These are phyloP conservation scores for Drosophila colorata DNA, from an alignment of 2,888 invertebrate genomes.

Conservation along the genomic window DNA sequence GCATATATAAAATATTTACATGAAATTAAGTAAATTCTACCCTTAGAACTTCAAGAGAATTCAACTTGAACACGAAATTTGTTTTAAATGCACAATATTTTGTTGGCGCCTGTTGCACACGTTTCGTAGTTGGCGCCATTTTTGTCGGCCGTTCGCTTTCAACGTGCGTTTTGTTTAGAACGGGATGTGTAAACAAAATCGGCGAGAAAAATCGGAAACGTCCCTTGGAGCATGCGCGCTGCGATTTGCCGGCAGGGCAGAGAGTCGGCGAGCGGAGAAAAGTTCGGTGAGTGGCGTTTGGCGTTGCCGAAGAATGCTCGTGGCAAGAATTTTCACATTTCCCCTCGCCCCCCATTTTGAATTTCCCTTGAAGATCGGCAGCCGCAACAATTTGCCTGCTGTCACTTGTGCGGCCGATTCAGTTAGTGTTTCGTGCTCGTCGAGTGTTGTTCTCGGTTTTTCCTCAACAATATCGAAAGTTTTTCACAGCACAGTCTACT, in stretches of 20 bases:
- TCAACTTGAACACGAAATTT: too few relatives aligned
- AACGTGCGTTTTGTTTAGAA: constrained; percentile 59
- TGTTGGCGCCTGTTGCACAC: neutral
- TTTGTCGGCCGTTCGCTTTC: constrained; percentile 2
- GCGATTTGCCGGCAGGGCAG: constrained; percentile 40
- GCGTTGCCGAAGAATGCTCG: constrained; percentile 41
- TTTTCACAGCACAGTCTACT: constrained; percentile 75
- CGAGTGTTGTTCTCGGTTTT: constrained; percentile 85
- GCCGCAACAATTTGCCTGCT: constrained; percentile 43
- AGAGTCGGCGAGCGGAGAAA: constrained; percentile 14
- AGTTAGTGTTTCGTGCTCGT: constrained; percentile 86
- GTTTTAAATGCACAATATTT: too few relatives aligned
- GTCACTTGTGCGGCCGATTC: constrained; percentile 56
- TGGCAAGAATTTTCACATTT: constrained; percentile 16
- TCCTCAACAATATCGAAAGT: constrained; percentile 83
- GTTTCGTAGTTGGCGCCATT: constrained; percentile 13
- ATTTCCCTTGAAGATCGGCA: constrained; percentile 48
- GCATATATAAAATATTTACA: too few relatives aligned
- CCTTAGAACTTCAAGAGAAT: neutral
- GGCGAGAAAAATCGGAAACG: neutral
- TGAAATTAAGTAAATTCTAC: neutral
- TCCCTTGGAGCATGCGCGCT: constrained; percentile 51
- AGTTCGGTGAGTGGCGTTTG: constrained; percentile 29
- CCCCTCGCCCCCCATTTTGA: neutral
- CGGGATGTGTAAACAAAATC: constrained; percentile 60